phyloP scores from a whole-genome alignment of 2,113 vertebrate genomes.

The Murina feae region DNA sequence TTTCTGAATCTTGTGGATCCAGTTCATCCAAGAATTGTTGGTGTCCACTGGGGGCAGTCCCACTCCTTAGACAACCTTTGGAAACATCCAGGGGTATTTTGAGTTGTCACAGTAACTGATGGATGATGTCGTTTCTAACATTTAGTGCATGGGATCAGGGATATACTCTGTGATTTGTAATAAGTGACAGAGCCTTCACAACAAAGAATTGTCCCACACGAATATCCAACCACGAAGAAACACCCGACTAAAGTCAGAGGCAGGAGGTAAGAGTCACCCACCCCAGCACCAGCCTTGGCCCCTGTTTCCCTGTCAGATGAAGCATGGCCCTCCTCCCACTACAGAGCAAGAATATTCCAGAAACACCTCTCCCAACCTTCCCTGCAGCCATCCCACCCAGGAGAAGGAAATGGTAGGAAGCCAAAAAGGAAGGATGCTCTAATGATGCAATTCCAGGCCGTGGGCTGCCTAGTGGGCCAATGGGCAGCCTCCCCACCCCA shows the following conservation, averaged over 20 bases:
- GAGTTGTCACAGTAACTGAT: not conserved
- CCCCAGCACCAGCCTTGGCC: not conserved
- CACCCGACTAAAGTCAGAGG: not conserved
- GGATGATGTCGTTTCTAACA: not conserved
- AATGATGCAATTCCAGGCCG: not conserved
- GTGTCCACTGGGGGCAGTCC: not conserved
- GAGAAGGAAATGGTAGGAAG: not conserved
- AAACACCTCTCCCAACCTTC: not conserved
- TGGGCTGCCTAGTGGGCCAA: not conserved
- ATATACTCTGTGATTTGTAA: fast-evolving
- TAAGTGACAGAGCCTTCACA: not conserved
- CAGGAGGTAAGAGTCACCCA: not conserved
- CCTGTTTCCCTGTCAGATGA: not conserved
- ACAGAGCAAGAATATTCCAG: not conserved
- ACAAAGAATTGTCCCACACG: not conserved
- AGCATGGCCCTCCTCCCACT: not conserved
- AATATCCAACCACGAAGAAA: not conserved
- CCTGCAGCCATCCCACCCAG: not conserved
- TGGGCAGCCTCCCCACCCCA: fast-evolving
- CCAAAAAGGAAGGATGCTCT: too few relatives aligned
- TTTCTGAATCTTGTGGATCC: not conserved
- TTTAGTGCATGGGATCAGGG: not conserved
- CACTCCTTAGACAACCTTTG: not conserved
- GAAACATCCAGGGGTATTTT: not conserved
- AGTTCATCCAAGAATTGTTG: not conserved